Conservation (phyloP, 2,888 invertebrate species). For the Volucella zonaria region DNA sequence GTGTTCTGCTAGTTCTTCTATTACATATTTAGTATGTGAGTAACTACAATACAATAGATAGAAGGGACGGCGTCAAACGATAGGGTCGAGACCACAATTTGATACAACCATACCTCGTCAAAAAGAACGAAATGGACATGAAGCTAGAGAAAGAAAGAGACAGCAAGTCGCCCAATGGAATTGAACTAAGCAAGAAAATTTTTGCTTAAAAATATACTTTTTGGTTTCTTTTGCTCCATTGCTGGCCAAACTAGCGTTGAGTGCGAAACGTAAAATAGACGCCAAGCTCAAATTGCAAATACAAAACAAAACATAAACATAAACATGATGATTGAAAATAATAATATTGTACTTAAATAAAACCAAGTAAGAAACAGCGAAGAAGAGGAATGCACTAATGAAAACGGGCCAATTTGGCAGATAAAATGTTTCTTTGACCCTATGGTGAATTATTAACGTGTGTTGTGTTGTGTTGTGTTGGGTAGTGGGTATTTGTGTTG, state of each 20-base stretch:
- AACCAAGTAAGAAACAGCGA: constrained; percentile 55
- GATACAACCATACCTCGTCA: constrained; percentile 53
- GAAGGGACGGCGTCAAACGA: constrained; percentile 41
- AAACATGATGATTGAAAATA: constrained; percentile 61
- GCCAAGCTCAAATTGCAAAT: constrained; percentile 71
- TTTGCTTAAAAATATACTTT: constrained; percentile 32
- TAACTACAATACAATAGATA: constrained; percentile 36
- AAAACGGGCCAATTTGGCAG: constrained; percentile 65
- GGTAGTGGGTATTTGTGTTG: not conserved
- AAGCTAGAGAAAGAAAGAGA: constrained; percentile 9
- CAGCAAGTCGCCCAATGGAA: constrained; percentile 20
- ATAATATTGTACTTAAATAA: constrained; percentile 51
- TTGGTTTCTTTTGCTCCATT: constrained; percentile 15
- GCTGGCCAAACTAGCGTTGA: constrained; percentile 14
- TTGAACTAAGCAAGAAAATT: constrained; percentile 27
- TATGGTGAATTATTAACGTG: constrained; percentile 70
- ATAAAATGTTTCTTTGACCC: constrained; percentile 72
- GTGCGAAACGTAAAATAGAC: constrained; percentile 56
- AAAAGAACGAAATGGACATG: constrained; percentile 5
- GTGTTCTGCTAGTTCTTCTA: constrained; percentile 12
- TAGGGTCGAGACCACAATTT: constrained; percentile 43
- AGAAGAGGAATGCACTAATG: constrained; percentile 56
- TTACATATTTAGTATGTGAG: constrained; percentile 6
- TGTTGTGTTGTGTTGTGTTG: constrained; percentile 26
- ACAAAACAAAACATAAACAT: constrained; percentile 63